A percentile compares a stretch with the other conserved stretches of the same genome.
phyloP scores from a whole-genome alignment of 1,140 invertebrate species.

The Temnothorax curvispinosus region DNA sequence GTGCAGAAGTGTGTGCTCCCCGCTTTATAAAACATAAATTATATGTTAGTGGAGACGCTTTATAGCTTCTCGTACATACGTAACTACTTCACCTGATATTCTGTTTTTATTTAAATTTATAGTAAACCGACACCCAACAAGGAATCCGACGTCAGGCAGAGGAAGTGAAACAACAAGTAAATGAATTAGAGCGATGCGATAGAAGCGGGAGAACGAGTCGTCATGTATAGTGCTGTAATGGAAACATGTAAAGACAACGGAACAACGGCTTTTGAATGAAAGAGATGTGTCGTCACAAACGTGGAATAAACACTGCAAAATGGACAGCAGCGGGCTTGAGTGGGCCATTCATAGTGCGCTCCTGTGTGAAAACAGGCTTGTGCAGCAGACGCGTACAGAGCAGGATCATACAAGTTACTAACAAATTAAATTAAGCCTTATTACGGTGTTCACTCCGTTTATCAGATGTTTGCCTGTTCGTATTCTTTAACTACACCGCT shows the following conservation, averaged over 20 bases:
- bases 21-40: slow-evolving; percentile 13
- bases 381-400: slow-evolving; percentile 30
- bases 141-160: slow-evolving; percentile 85
- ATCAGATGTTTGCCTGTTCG: slow-evolving; percentile 73
- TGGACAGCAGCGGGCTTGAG: slow-evolving; percentile 41
- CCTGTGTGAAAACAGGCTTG: slow-evolving; percentile 40
- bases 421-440: slow-evolving; percentile 76
- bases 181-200: slow-evolving; percentile 74
- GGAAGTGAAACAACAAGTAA: slow-evolving; percentile 81
- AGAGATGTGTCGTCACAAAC: slow-evolving; percentile 42
- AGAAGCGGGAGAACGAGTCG: slow-evolving; percentile 36
- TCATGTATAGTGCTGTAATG: slow-evolving; percentile 51
- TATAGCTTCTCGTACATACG: not conserved
- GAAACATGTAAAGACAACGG: slow-evolving; percentile 34
- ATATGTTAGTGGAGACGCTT: not conserved
- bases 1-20: too few relatives aligned
- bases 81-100: not conserved
- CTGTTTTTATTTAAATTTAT: slow-evolving; percentile 63
- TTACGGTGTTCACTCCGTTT: slow-evolving; percentile 74
- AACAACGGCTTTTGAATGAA: slow-evolving; percentile 47
- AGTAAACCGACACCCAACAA: slow-evolving; percentile 85
- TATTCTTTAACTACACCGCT: slow-evolving; percentile 73
- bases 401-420: slow-evolving; percentile 73
- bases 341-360: slow-evolving; percentile 42
- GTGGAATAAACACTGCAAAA: slow-evolving; percentile 42